Evolutionary conservation across 2,888 invertebrate species (phyloP), one percentile per base, ranked within the genome.

Genomic region (Trachelus iudaicus): DNA sequence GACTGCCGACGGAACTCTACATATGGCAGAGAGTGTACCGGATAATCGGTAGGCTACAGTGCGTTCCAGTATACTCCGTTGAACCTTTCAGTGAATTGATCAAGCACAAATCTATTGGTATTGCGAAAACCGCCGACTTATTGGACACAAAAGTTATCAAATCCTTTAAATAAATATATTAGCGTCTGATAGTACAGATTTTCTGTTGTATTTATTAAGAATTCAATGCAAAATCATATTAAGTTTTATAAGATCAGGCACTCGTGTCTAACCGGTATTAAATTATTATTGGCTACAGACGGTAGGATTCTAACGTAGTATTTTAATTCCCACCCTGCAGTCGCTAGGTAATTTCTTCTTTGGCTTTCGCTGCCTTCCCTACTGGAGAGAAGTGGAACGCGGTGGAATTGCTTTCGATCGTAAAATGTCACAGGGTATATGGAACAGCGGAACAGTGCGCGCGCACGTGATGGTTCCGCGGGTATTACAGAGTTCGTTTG

Each of bases 1-100:
- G 81, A 87, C 87, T 87, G 86, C 79, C 80, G 15, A 34, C 30
- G 13, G 34, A 35, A 77, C 79, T 79, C 76, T 73, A 78, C 82
- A 79, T 80, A 82, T 81, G 83, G 83, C 82, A 69, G 79, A 74
- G 80, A 74, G 80, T 76, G 78, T 77, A 40, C 74, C 79, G 80
- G 71, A 71, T 80, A 79, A 84, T 82, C 82, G 77, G 69, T 80
- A 69, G 77, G 34, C 37, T 34, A 68, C 34, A 13, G 34, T 33
- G 33, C 34, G 69, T 75, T 68, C 77, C 77, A 75, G 77, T 31
- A 73, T 71, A 12, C 73, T 73, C 30, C 76, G 34, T 0, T 3
- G 69, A 33, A 33, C 11, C 30, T 12, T 69, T 69, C 69, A 9
- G 15, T 40, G 15, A 40, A 40, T 40, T 40, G 40, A 40, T 15